Evolutionary conservation across 2,797 vertebrate genomes (phyloP).

Genomic region (Onychomys leucogaster): DNA sequence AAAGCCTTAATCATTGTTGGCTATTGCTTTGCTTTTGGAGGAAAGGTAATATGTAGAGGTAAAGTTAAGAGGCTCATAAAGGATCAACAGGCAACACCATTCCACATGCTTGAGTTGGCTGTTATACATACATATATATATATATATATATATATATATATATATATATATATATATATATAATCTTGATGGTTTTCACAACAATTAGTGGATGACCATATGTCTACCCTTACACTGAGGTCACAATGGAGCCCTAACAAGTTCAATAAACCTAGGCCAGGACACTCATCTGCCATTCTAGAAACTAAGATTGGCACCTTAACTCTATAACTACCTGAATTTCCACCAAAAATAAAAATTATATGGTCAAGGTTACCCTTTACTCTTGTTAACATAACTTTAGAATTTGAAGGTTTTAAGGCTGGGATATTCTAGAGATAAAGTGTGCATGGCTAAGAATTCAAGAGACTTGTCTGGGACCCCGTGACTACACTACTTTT

Average conservation of each 20-base stretch:
- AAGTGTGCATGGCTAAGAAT: not conserved
- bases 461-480: not conserved
- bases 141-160: not conserved
- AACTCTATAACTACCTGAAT: not conserved
- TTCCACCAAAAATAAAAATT: not conserved
- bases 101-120: accelerated
- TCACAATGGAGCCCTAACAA: not conserved
- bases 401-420: not conserved
- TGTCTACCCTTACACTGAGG: not conserved
- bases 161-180: not conserved
- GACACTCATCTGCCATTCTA: not conserved
- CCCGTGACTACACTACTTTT: not conserved
- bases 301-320: not conserved
- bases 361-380: not conserved
- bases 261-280: not conserved
- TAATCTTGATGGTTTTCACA: not conserved
- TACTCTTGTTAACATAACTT: not conserved
- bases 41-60: not conserved
- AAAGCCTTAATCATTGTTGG: not conserved
- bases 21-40: not conserved
- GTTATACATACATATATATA: not conserved
- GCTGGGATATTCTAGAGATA: not conserved
- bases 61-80: not conserved
- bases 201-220: not conserved
- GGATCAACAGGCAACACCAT: not conserved